Evolutionary conservation across 1,140 invertebrate species (phyloP).

Genomic region (fruit fly (Drosophila melanogaster)): Release_6_plus_ISO1_MT NT_037436.4:13873001-13873500

Average conservation of each 20-base stretch:
- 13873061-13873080: slow-evolving; percentile 93
- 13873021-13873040: slow-evolving; percentile 15
- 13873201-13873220: slow-evolving; percentile 87
- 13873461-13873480: slow-evolving; percentile 57
- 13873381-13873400: slow-evolving; percentile 54
- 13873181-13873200: slow-evolving; percentile 91
- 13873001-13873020: slow-evolving; percentile 96
- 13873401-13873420: slow-evolving; percentile 47
- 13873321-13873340: not conserved
- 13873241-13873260: slow-evolving; percentile 87
- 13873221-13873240: slow-evolving; percentile 87
- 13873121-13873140: slow-evolving; percentile 98
- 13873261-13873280: slow-evolving; percentile 88
- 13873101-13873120: slow-evolving; percentile 97
- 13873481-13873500: slow-evolving; percentile 43
- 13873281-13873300: slow-evolving; percentile 3
- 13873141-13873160: slow-evolving; percentile 95
- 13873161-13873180: slow-evolving; percentile 93
- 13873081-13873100: slow-evolving; percentile 96
- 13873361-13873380: slow-evolving; percentile 14
- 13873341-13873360: not conserved
- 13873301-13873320: not conserved
- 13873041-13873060: not conserved
- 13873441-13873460: slow-evolving; percentile 52
- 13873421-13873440: slow-evolving; percentile 37